These are phyloP conservation scores for Ifrita kowaldi DNA, from an alignment of 2,113 vertebrate species.

Conservation along the genomic window DNA sequence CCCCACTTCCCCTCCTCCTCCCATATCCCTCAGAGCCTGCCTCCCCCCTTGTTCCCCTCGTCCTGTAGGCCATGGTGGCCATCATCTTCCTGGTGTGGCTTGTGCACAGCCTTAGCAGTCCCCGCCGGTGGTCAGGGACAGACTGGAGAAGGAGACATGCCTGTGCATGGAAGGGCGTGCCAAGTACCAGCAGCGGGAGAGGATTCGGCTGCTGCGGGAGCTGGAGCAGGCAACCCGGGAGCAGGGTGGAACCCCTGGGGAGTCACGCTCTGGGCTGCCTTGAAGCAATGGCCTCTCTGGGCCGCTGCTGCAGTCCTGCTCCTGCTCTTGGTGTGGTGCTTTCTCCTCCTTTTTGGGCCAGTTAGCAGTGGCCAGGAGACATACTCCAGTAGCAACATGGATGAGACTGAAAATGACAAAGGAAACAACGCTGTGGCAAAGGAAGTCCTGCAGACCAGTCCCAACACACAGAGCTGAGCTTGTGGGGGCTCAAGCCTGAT, in stretches of 20 bases:
- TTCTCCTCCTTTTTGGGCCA: background rate
- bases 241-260: background rate
- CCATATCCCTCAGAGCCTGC: background rate
- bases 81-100: background rate
- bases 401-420: rapidly evolving
- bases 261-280: background rate
- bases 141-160: background rate
- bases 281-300: background rate
- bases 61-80: background rate
- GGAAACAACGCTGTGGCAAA: background rate
- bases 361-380: background rate
- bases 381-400: background rate
- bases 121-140: rapidly evolving
- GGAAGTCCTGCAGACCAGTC: background rate
- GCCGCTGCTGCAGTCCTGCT: background rate
- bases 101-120: background rate
- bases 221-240: rapidly evolving
- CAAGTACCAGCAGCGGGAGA: background rate
- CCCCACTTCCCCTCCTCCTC: background rate
- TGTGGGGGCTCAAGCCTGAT: background rate
- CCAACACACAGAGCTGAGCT: background rate
- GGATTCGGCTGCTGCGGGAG: rapidly evolving
- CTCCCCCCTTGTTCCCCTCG: background rate
- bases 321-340: background rate
- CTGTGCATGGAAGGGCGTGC: background rate